Percentiles rank a stretch among this genome's conserved stretches.
Conservation (phyloP, 1,140 invertebrate species). For the Macrocentrus cingulum region DNA sequence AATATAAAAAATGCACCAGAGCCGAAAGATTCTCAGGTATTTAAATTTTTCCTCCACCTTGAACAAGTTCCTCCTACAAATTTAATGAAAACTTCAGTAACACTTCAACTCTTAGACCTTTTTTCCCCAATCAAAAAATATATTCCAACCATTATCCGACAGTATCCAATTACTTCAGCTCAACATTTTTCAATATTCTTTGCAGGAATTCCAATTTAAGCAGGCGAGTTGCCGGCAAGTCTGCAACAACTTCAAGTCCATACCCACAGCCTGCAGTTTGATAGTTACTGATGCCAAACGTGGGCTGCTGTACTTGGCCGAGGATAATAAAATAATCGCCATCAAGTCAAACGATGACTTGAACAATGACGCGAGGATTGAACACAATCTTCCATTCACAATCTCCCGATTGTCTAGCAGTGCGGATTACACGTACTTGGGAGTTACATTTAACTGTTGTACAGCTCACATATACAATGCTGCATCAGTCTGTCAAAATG, state of each 20-base stretch:
- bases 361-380: slow-evolving; percentile 43
- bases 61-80: too few relatives aligned
- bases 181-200: too few relatives aligned
- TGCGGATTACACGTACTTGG: slow-evolving; percentile 51
- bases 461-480: slow-evolving; percentile 47
- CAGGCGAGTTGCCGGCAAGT: slow-evolving; percentile 39
- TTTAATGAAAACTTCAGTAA: too few relatives aligned
- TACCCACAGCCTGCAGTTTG: slow-evolving; percentile 41
- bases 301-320: slow-evolving; percentile 49
- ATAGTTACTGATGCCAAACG: slow-evolving; percentile 45
- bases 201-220: slow-evolving; percentile 54
- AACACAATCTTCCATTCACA: slow-evolving; percentile 39
- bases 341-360: slow-evolving; percentile 35
- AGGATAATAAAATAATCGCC: slow-evolving; percentile 46
- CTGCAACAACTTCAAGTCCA: slow-evolving; percentile 38
- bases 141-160: too few relatives aligned
- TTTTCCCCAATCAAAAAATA: too few relatives aligned
- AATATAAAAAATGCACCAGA: too few relatives aligned
- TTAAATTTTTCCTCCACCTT: too few relatives aligned
- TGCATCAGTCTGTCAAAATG: slow-evolving; percentile 38
- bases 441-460: slow-evolving; percentile 39
- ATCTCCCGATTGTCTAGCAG: slow-evolving; percentile 44
- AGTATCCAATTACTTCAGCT: too few relatives aligned
- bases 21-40: too few relatives aligned
- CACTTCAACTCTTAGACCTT: too few relatives aligned